Evolutionary conservation across 2,113 vertebrate genomes (phyloP).

Genomic region (Oxygymnocypris stewartii): DNA sequence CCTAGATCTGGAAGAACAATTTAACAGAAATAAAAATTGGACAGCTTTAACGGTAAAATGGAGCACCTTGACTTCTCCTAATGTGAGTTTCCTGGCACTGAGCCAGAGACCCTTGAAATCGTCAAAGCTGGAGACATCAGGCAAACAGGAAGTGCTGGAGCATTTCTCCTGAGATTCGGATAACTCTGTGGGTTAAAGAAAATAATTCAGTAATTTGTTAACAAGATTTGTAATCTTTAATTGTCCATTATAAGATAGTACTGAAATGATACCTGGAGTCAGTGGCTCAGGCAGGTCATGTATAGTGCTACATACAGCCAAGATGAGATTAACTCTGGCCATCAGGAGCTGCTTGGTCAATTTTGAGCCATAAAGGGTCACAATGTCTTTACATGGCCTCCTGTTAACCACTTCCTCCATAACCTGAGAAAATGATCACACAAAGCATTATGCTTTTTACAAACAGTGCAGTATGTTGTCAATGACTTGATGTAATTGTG

Average conservation of each 20-base stretch:
- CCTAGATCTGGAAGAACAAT: conserved; percentile 7
- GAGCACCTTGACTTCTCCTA: conserved; percentile 67
- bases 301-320: conserved; percentile 80
- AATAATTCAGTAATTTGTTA: not conserved
- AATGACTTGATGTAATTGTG: not conserved
- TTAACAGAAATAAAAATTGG: not conserved
- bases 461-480: not conserved
- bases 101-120: conserved; percentile 37
- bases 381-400: conserved; percentile 64
- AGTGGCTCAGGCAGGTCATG: conserved; percentile 71
- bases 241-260: not conserved
- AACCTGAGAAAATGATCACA: conserved; percentile 68
- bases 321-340: conserved; percentile 80
- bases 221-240: not conserved
- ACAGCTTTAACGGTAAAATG: not conserved
- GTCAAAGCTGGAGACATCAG: not conserved
- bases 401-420: conserved; percentile 82
- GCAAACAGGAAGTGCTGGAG: not conserved
- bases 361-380: conserved; percentile 71
- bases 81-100: conserved; percentile 48
- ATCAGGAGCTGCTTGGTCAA: conserved; percentile 77
- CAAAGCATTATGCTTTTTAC: not conserved
- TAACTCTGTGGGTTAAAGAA: conserved; percentile 24
- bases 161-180: conserved; percentile 3
- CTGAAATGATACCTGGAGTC: conserved; percentile 10